Evolutionary conservation across 2,888 invertebrate genomes (phyloP).

Genomic region (Caenorhabditis doughertyi): DNA sequence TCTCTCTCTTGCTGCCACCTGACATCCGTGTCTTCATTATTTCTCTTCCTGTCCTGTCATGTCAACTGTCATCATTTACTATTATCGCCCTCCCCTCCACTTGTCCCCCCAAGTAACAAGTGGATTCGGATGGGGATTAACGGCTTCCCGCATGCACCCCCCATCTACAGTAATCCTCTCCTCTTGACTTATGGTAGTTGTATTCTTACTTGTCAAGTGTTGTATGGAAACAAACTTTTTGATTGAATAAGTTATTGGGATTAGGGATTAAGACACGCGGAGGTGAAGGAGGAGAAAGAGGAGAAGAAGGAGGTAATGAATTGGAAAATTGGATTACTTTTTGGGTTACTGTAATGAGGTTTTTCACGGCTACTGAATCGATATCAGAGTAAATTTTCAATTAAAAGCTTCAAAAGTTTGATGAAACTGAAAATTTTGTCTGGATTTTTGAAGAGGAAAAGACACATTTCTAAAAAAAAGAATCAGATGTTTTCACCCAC

Average conservation of each 20-base stretch:
- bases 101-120: conserved; percentile 17
- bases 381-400: no score
- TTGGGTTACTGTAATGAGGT: no score
- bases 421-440: no score
- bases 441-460: no score
- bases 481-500: no score
- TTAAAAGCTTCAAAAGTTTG: no score
- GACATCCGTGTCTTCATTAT: not conserved
- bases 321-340: not conserved
- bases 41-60: not conserved
- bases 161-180: conserved; percentile 29
- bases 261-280: not conserved
- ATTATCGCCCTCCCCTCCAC: no score
- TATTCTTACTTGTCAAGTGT: conserved; percentile 11
- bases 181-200: not conserved
- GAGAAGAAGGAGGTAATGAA: not conserved
- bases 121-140: conserved; percentile 39
- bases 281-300: not conserved
- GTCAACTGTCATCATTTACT: conserved; percentile 36
- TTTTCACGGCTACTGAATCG: no score
- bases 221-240: not conserved
- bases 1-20: not conserved
- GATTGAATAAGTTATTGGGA: not conserved
- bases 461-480: no score
- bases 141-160: conserved; percentile 36